phyloP scores from a whole-genome alignment of 2,113 vertebrate species.

The Ictalurus punctatus region DNA sequence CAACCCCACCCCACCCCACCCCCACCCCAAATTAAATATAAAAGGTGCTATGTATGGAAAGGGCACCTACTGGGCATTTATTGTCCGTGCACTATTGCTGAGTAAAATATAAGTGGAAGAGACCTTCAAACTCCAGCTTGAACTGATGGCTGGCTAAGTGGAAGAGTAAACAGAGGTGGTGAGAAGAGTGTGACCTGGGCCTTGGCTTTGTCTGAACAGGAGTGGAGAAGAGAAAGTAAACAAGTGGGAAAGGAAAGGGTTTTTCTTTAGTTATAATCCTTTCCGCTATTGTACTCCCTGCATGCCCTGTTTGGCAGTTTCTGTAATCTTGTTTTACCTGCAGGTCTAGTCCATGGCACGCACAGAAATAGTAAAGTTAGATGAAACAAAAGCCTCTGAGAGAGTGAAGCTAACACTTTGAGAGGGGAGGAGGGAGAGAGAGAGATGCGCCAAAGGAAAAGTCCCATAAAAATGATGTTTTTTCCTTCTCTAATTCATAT shows the following conservation, averaged over 20 bases:
- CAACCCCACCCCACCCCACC: too few species aligned
- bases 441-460: not conserved
- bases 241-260: not conserved
- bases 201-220: constrained; percentile 38
- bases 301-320: not conserved
- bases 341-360: constrained; percentile 37
- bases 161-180: constrained; percentile 20
- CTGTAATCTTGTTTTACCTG: constrained; percentile 41
- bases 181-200: constrained; percentile 21
- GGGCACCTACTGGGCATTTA: not conserved
- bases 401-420: not conserved
- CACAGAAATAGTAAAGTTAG: constrained; percentile 29
- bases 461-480: not conserved
- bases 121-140: constrained; percentile 15
- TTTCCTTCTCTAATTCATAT: not conserved
- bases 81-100: not conserved
- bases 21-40: not conserved
- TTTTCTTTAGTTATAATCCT: constrained; percentile 43
- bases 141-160: constrained; percentile 12
- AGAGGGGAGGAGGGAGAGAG: not conserved
- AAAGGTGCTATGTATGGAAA: not conserved
- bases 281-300: constrained; percentile 45
- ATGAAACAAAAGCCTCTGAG: not conserved
- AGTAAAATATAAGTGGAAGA: not conserved
- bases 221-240: constrained; percentile 36